Conservation (phyloP, 2,113 vertebrate species). For the Upupa epops region DNA sequence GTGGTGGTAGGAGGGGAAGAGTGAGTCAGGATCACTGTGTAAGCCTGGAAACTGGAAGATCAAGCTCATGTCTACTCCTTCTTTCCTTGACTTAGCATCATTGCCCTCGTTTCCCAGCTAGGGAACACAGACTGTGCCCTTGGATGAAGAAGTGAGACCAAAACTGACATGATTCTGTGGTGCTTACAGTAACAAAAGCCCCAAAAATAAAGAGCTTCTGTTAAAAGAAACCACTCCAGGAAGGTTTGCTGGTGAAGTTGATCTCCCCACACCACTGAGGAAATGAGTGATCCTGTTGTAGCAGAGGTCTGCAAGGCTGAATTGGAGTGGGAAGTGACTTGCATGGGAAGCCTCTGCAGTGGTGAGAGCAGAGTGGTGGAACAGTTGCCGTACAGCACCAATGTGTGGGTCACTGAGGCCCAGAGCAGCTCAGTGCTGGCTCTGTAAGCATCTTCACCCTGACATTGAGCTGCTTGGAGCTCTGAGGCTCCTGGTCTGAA, state of each 20-base stretch:
- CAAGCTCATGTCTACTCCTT: background rate
- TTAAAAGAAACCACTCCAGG: background rate
- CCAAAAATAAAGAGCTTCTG: background rate
- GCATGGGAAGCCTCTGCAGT: rapidly evolving
- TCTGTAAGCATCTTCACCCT: rapidly evolving
- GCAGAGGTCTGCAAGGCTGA: background rate
- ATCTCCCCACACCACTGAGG: background rate
- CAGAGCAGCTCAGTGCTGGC: rapidly evolving
- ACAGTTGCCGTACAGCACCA: background rate
- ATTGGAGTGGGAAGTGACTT: background rate
- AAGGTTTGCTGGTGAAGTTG: background rate
- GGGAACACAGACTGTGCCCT: background rate
- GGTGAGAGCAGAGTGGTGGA: rapidly evolving
- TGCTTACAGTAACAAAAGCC: background rate
- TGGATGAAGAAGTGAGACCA: background rate
- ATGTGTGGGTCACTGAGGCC: background rate
- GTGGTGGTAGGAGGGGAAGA: background rate
- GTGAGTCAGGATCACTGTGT: background rate
- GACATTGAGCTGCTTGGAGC: rapidly evolving
- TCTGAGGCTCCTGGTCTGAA: background rate
- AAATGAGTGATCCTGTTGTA: background rate
- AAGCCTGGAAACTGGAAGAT: background rate
- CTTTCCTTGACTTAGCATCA: background rate
- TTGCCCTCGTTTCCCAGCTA: background rate
- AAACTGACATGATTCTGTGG: background rate